A percentile compares a stretch with the other conserved stretches of the same genome.
Evolutionary conservation across 1,140 invertebrate genomes (phyloP).

Genomic region (Archivesica marissinica): DNA sequence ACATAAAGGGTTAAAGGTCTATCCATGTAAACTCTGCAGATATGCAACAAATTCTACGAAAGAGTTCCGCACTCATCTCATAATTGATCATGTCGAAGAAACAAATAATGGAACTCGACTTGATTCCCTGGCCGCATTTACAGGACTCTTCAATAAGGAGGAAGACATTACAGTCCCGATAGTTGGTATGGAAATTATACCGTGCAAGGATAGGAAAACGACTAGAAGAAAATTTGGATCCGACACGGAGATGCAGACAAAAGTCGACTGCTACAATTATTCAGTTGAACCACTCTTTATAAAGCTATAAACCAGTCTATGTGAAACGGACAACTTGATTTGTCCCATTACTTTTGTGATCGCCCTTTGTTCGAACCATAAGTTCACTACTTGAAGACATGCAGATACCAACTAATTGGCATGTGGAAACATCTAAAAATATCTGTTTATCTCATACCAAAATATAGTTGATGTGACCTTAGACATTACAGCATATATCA

Average conservation of each 20-base stretch:
- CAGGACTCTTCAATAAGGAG: slow-evolving; percentile 76
- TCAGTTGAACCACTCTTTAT: too few relatives aligned
- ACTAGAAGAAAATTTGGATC: background rate
- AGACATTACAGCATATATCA: too few relatives aligned
- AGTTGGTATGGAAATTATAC: slow-evolving; percentile 75
- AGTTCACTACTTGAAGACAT: too few relatives aligned
- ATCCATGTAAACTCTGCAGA: slow-evolving; percentile 89
- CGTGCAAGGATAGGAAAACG: slow-evolving; percentile 4
- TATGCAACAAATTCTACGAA: slow-evolving; percentile 88
- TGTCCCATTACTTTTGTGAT: too few relatives aligned
- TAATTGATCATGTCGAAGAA: slow-evolving; percentile 85
- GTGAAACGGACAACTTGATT: too few relatives aligned
- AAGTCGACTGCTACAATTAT: background rate
- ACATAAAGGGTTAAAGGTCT: slow-evolving; percentile 90
- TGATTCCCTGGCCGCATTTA: slow-evolving; percentile 73
- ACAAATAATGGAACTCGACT: slow-evolving; percentile 63
- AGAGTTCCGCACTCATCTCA: slow-evolving; percentile 88
- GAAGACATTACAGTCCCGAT: slow-evolving; percentile 70
- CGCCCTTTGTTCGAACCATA: too few relatives aligned
- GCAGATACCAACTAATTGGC: too few relatives aligned
- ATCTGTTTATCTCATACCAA: too few relatives aligned
- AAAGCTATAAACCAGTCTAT: too few relatives aligned
- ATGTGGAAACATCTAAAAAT: too few relatives aligned
- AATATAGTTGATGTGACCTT: too few relatives aligned
- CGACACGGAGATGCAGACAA: background rate